Conservation (phyloP, 2,113 vertebrate genomes). For the Pundamilia nyererei region DNA sequence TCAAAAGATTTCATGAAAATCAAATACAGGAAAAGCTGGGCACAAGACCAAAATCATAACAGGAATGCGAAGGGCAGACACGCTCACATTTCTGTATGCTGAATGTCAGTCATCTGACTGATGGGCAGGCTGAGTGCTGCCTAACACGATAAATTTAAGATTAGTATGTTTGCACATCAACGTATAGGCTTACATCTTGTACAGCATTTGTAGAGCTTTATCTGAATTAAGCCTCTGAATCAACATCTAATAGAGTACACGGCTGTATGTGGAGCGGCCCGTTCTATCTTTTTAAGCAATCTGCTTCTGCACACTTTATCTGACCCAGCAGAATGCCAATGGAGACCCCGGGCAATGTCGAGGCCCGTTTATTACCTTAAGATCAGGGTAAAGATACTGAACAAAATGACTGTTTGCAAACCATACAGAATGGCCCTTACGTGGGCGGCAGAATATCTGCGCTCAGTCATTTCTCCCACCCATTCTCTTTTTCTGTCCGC, state of each 20-base stretch:
- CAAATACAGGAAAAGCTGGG: neutral
- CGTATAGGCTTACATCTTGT: conserved; percentile 15
- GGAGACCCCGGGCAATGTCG: conserved; percentile 51
- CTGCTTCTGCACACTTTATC: conserved; percentile 43
- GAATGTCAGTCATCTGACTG: conserved; percentile 19
- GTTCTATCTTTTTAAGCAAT: conserved; percentile 39
- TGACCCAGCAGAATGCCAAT: conserved; percentile 33
- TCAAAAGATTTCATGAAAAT: neutral
- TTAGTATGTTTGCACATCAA: conserved; percentile 14
- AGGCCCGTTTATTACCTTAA: conserved; percentile 48
- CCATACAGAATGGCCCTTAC: neutral
- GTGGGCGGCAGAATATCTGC: neutral
- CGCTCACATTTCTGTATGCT: neutral
- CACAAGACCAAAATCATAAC: neutral
- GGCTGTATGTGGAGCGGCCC: neutral
- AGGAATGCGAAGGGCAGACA: neutral
- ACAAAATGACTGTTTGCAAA: conserved; percentile 49
- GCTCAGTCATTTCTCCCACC: neutral
- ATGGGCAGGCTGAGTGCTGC: neutral
- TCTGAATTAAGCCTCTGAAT: conserved; percentile 45
- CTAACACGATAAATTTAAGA: conserved; percentile 35
- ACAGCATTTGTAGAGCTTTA: conserved; percentile 13
- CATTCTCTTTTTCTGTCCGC: neutral
- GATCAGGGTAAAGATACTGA: conserved; percentile 53
- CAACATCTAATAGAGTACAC: conserved; percentile 28